Evolutionary conservation across 1,140 invertebrate genomes (phyloP), one percentile per base, ranked within the genome.

Genomic region (Asbolus verrucosus): DNA sequence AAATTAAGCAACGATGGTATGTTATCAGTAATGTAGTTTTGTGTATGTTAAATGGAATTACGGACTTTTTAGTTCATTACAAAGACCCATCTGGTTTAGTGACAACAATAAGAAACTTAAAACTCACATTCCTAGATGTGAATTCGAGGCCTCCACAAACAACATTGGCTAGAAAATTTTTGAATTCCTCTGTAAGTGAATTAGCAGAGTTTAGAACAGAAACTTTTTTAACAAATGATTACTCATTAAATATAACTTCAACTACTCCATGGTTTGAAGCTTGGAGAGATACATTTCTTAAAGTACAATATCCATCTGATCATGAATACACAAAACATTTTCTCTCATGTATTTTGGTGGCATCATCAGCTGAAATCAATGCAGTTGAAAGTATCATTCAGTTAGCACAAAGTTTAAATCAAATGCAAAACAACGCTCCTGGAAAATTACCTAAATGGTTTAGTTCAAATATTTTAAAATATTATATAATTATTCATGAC

Each of bases 281-380:
- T n/a, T 98, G 95, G 93, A 87, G 95, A 77, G 93, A 97, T 77
- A 92, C 90, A 18, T 98, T 97, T 82, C 85, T 97, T 13, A 91
- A 91, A 77, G 91, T 96, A 1, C 90, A 95, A 79, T 94, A 92
- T 79, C 92, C 94, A 31, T 94, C 93, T 9, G 95, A 98, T 78
- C 95, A 98, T 85, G 96, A 98, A 83, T 98, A 96, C 79, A 93
- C 94, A 0, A 94, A 94, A 78, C 95, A 98, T 83, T 94, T 94
- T 82, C 77, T 98, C n/a, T 93, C 91, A 13, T 98, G 96, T 84
- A 86, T 93, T 73, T 89, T 96, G 73, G 92, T 97, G 4, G 89
- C 94, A 11, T 93, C 93, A 6, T 93, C 94, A 6, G 83, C 85
- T 9, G 93, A 97, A 82, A 85, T 90, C 0, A 91, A 93, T 84